Evolutionary conservation across 2,888 invertebrate species (phyloP).

Genomic region (Scaptomyza flava): DNA sequence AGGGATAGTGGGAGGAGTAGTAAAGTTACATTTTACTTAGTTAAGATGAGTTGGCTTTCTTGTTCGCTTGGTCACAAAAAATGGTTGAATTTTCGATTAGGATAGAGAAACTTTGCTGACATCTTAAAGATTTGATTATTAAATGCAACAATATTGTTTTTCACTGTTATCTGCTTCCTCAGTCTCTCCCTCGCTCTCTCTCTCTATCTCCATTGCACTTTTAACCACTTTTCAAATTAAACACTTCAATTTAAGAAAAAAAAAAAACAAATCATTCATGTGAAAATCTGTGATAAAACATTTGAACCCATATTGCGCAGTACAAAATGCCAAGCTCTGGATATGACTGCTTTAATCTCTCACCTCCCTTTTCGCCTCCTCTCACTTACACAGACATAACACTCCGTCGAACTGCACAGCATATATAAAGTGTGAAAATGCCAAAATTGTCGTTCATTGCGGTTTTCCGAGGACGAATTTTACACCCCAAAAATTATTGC

Average conservation of each 20-base stretch:
- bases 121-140: no score
- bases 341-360: constrained; percentile 21
- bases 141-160: no score
- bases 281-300: constrained; percentile 47
- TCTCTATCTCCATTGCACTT: not conserved
- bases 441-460: constrained; percentile 71
- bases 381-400: not conserved
- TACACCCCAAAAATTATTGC: constrained; percentile 67
- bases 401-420: constrained; percentile 16
- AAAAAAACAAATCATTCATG: constrained; percentile 39
- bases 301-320: constrained; percentile 47
- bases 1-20: no score
- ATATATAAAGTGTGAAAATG: constrained; percentile 70
- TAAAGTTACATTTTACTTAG: no score
- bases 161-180: no score
- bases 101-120: no score
- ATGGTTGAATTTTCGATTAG: no score
- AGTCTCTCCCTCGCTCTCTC: no score
- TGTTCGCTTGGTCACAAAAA: no score
- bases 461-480: constrained; percentile 63
- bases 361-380: not conserved
- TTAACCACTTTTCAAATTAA: not conserved
- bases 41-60: no score
- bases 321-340: constrained; percentile 27
- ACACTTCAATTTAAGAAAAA: not conserved